Evolutionary conservation across 2,113 vertebrate genomes (phyloP).

Genomic region (Gymnarchus niloticus): DNA sequence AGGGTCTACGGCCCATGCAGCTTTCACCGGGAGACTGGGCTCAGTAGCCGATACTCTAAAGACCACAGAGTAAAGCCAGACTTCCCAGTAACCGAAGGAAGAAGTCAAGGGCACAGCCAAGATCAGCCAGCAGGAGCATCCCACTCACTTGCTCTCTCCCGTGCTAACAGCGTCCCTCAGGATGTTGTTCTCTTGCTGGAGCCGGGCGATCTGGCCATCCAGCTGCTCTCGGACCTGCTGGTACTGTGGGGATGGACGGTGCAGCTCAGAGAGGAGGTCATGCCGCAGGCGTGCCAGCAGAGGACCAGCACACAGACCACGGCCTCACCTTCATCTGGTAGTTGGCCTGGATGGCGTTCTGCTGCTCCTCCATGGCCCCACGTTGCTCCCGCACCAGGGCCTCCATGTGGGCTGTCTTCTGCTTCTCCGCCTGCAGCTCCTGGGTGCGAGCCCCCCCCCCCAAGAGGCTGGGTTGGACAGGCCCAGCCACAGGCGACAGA

Average conservation of each 20-base stretch:
- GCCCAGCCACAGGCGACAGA: too few relatives aligned
- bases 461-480: too few relatives aligned
- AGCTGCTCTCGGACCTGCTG: constrained; percentile 88
- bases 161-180: constrained; percentile 95
- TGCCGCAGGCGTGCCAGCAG: too few relatives aligned
- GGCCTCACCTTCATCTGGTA: constrained; percentile 82
- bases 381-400: constrained; percentile 81
- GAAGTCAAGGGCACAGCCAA: too few relatives aligned
- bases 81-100: too few relatives aligned
- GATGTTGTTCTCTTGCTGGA: constrained; percentile 95
- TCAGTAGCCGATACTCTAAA: background rate
- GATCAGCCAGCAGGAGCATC: background rate
- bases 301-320: background rate
- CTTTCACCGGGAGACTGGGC: background rate
- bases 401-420: constrained; percentile 74
- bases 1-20: too few relatives aligned
- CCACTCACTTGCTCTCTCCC: constrained; percentile 94
- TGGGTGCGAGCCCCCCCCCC: too few relatives aligned
- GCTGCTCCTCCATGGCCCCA: constrained; percentile 80
- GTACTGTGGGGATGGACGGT: constrained; percentile 60
- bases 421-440: constrained; percentile 90
- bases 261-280: background rate
- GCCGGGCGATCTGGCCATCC: constrained; percentile 84
- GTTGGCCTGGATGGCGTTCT: constrained; percentile 76
- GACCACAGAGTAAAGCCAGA: background rate